Evolutionary conservation across 2,797 vertebrate genomes (phyloP).

Genomic region (Acanthopagrus latus): DNA sequence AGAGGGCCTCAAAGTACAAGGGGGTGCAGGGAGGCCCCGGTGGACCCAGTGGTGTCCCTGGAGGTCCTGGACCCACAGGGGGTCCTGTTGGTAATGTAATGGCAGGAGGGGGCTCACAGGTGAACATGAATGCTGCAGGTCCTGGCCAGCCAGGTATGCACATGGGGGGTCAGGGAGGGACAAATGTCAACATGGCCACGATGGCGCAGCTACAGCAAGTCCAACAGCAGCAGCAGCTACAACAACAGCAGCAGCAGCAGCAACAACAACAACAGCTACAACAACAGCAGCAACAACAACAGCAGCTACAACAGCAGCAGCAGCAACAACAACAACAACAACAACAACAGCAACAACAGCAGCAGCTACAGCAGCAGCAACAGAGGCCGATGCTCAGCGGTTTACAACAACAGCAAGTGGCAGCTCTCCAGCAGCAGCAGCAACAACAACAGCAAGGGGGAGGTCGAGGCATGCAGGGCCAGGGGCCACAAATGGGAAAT

Average conservation of each 20-base stretch:
- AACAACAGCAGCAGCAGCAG: conserved; percentile 50
- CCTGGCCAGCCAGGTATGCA: conserved; percentile 85
- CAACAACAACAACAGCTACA: conserved; percentile 77
- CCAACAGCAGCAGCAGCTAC: conserved; percentile 63
- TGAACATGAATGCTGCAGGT: conserved; percentile 80
- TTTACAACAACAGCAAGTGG: conserved; percentile 73
- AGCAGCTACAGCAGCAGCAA: conserved; percentile 29
- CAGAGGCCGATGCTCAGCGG: conserved; percentile 61
- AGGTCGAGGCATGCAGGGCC: conserved; percentile 85
- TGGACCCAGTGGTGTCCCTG: conserved; percentile 63
- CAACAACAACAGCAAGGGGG: conserved; percentile 75
- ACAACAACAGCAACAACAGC: conserved; percentile 47
- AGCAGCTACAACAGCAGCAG: conserved; percentile 77
- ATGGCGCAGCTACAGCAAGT: conserved; percentile 85
- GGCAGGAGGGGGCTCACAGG: conserved; percentile 74
- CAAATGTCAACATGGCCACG: conserved; percentile 77
- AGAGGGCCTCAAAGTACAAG: conserved; percentile 94
- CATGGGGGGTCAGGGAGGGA: conserved; percentile 89
- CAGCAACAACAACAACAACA: conserved; percentile 76
- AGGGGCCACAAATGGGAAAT: conserved; percentile 91
- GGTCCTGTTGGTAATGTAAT: conserved; percentile 76
- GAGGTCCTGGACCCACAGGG: conserved; percentile 74
- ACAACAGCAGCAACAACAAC: conserved; percentile 51
- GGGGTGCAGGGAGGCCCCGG: conserved; percentile 69
- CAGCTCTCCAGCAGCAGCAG: conserved; percentile 77